phyloP scores from a whole-genome alignment of 2,797 vertebrate species.

The Amazona finschi region DNA sequence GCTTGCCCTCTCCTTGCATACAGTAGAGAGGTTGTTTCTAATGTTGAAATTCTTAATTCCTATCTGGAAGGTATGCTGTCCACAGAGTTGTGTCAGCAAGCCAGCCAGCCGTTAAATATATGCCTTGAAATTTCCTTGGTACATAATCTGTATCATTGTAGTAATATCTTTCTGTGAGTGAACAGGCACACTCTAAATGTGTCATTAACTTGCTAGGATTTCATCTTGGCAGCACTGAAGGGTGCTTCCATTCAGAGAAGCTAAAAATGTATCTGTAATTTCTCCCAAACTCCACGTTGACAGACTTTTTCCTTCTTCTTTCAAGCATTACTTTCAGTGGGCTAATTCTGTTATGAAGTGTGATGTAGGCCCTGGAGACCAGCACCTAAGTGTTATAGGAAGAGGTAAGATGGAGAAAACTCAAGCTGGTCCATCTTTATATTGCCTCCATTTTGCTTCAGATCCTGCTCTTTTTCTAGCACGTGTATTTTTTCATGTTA shows the following conservation, averaged over 20 bases:
- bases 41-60: neutral
- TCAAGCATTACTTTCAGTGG: neutral
- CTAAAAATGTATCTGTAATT: slow-evolving; percentile 16
- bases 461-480: neutral
- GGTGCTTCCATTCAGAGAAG: slow-evolving; percentile 1
- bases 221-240: slow-evolving; percentile 3
- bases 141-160: neutral
- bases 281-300: neutral
- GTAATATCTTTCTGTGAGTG: neutral
- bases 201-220: neutral
- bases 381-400: neutral
- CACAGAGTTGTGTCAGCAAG: neutral
- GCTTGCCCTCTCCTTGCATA: neutral
- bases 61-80: neutral
- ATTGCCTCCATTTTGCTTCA: neutral
- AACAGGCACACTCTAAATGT: neutral
- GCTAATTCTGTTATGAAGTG: neutral
- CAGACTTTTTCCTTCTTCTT: neutral
- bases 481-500: neutral
- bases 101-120: neutral
- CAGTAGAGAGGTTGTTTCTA: neutral
- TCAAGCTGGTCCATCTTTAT: neutral
- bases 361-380: neutral
- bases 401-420: neutral
- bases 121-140: neutral